phyloP scores from a whole-genome alignment of 2,113 vertebrate species.

The Smithornis capensis region DNA sequence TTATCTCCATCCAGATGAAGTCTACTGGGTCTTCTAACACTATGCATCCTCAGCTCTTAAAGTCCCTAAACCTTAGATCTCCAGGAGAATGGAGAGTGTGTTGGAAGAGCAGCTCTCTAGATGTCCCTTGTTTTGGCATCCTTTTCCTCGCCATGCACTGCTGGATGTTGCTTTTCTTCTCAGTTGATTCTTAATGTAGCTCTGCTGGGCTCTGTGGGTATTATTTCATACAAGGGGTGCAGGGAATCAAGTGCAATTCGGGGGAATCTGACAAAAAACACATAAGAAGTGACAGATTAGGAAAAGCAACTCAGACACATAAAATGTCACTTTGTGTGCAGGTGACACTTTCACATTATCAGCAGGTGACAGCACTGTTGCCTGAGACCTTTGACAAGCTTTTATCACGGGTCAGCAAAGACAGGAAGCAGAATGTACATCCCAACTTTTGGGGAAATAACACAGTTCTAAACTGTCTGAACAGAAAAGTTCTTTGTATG shows the following conservation, averaged over 20 bases:
- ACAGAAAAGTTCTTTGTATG: neutral
- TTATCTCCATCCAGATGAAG: neutral
- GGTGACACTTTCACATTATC: neutral
- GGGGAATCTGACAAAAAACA: neutral
- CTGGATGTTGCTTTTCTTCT: neutral
- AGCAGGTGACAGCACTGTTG: neutral
- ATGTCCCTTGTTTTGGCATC: neutral
- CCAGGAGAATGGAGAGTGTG: neutral
- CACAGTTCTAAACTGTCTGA: neutral
- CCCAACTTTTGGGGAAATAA: neutral
- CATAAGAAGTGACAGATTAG: neutral
- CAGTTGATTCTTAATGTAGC: neutral
- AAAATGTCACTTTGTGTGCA: neutral
- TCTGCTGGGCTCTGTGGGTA: neutral
- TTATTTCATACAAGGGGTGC: neutral
- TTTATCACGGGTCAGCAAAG: neutral
- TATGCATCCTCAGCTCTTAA: neutral
- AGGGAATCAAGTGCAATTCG: neutral
- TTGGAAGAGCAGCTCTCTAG: neutral
- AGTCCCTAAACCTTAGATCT: neutral
- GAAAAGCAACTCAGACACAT: neutral
- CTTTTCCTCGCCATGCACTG: neutral
- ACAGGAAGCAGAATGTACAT: neutral
- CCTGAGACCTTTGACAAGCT: conserved; percentile 17
- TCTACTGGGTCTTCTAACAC: neutral